Percentiles rank a stretch among this genome's conserved stretches.
Evolutionary conservation across 2,888 invertebrate species (phyloP).

Genomic region (Drosophila hamatofila): DNA sequence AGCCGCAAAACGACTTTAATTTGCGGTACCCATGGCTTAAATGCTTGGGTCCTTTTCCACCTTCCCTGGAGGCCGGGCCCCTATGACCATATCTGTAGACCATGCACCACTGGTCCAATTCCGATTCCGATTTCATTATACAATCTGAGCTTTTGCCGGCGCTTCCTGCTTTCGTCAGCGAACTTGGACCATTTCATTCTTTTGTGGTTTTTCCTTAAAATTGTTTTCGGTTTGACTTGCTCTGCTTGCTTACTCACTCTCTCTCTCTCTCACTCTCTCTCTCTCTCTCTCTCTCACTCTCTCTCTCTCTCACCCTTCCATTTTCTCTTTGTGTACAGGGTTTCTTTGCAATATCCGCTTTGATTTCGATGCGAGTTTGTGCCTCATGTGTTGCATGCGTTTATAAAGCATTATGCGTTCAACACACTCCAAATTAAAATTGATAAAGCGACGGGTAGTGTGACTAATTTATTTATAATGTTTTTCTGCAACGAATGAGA

Average conservation of each 20-base stretch:
- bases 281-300: neutral
- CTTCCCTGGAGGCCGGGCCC: neutral
- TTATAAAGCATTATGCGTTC: conserved; percentile 38
- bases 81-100: conserved; percentile 22
- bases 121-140: conserved; percentile 72
- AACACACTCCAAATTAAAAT: conserved; percentile 42
- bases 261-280: too few relatives aligned
- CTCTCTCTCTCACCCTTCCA: neutral
- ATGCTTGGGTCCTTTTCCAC: conserved; percentile 15
- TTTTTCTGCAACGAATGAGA: too few relatives aligned
- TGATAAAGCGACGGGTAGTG: neutral
- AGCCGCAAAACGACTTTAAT: conserved; percentile 76
- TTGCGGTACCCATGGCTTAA: conserved; percentile 62
- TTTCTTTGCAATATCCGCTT: conserved; percentile 26
- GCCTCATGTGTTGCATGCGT: conserved; percentile 61
- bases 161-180: conserved; percentile 51
- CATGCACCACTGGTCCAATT: conserved; percentile 49
- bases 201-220: conserved; percentile 68
- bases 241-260: neutral
- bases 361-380: conserved; percentile 15
- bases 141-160: conserved; percentile 51
- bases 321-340: neutral
- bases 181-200: conserved; percentile 54
- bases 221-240: conserved; percentile 61
- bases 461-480: too few relatives aligned